Conservation (phyloP, 37 sponge, comb jelly and placozoan genomes). For the Hormiphora californensis region DNA sequence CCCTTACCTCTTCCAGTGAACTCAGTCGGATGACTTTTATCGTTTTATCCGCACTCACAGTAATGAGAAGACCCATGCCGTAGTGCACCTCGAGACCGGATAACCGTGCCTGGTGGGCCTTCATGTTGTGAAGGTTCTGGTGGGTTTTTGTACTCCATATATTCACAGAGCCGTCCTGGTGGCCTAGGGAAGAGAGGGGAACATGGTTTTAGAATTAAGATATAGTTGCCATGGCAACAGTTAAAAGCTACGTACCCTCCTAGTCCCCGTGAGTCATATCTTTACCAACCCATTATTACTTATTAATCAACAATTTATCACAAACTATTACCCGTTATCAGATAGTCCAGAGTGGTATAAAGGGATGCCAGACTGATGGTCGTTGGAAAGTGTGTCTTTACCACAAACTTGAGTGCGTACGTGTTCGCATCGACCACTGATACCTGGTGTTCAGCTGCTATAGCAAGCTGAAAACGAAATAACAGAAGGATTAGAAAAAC, state of each 20-base stretch:
- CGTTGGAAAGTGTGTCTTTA: not conserved
- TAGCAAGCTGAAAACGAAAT: not conserved
- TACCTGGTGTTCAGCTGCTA: not conserved
- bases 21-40: slow-evolving; percentile 23
- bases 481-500: too few species aligned
- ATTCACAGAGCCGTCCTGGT: slow-evolving; percentile 5
- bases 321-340: not conserved
- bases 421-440: slow-evolving; percentile 3
- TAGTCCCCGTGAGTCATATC: too few species aligned
- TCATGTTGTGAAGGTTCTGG: not conserved
- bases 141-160: not conserved
- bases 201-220: too few species aligned
- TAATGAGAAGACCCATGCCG: slow-evolving; percentile 10
- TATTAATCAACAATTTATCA: not conserved
- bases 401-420: not conserved
- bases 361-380: not conserved
- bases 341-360: not conserved
- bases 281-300: not conserved
- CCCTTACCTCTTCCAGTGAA: slow-evolving; percentile 3
- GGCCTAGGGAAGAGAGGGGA: not conserved
- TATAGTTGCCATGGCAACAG: too few species aligned
- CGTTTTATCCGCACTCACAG: not conserved
- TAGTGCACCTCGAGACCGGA: slow-evolving; percentile 11
- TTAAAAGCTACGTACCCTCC: too few species aligned
- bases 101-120: slow-evolving; percentile 13